These are phyloP conservation scores for Euura saliciscinereae DNA, from an alignment of 1,140 invertebrate genomes.

Conservation along the genomic window DNA sequence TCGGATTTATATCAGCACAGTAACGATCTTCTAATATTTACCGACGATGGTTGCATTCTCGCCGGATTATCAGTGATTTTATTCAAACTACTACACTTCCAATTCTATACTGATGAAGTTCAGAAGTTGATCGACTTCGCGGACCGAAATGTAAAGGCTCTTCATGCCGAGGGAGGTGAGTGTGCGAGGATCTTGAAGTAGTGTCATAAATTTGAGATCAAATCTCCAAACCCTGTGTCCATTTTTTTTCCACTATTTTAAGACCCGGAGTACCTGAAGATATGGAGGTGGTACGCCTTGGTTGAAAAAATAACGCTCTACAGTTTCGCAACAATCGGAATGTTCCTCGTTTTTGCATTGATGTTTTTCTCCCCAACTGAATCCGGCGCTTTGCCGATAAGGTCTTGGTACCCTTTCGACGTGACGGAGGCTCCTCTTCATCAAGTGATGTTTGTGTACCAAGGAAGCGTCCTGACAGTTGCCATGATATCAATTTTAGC, in stretches of 20 bases:
- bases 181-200: neutral
- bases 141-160: slow-evolving; percentile 23
- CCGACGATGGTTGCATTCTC: slow-evolving; percentile 40
- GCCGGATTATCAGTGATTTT: slow-evolving; percentile 33
- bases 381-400: slow-evolving; percentile 31
- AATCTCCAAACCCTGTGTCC: neutral
- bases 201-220: neutral
- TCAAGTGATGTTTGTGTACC: slow-evolving; percentile 26
- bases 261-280: slow-evolving; percentile 5
- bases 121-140: slow-evolving; percentile 22
- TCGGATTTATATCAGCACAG: slow-evolving; percentile 26
- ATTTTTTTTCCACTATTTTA: neutral
- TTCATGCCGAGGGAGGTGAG: slow-evolving; percentile 19
- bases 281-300: slow-evolving; percentile 21
- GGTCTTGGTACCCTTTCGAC: slow-evolving; percentile 38
- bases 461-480: slow-evolving; percentile 24
- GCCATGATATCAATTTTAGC: slow-evolving; percentile 31
- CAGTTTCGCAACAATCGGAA: slow-evolving; percentile 24
- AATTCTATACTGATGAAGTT: slow-evolving; percentile 34
- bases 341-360: slow-evolving; percentile 26
- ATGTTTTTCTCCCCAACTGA: slow-evolving; percentile 32
- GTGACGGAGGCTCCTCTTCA: slow-evolving; percentile 26
- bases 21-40: slow-evolving; percentile 37
- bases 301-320: slow-evolving; percentile 24
- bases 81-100: slow-evolving; percentile 38